phyloP scores from a whole-genome alignment of 2,888 invertebrate genomes.

The Phlogophora meticulosa region DNA sequence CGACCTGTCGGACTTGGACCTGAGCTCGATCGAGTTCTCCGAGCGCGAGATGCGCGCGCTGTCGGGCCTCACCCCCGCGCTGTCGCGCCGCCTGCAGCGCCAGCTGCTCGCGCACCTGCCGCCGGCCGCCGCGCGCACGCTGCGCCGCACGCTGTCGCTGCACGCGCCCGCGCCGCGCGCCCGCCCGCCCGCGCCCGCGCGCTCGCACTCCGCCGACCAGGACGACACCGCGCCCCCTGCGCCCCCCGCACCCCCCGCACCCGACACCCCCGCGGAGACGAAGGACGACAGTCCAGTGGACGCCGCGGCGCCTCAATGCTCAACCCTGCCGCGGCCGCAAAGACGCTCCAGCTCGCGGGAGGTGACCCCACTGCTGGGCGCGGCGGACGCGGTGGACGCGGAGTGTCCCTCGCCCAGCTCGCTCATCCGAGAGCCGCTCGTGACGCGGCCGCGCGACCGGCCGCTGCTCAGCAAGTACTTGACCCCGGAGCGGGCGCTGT shows the following conservation, averaged over 20 bases:
- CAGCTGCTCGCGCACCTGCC: slow-evolving; percentile 93
- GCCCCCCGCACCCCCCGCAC: slow-evolving; percentile 59
- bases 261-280: slow-evolving; percentile 14
- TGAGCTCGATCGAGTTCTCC: slow-evolving; percentile 93
- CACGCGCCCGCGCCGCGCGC: slow-evolving; percentile 69
- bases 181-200: slow-evolving; percentile 68
- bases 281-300: slow-evolving; percentile 43
- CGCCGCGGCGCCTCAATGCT: slow-evolving; percentile 35
- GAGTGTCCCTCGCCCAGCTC: slow-evolving; percentile 58
- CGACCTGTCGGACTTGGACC: slow-evolving; percentile 92
- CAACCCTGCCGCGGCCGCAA: slow-evolving; percentile 63
- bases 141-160: slow-evolving; percentile 93
- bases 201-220: slow-evolving; percentile 78
- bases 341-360: slow-evolving; percentile 38
- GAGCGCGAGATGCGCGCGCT: slow-evolving; percentile 93
- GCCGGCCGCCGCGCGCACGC: slow-evolving; percentile 92
- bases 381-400: slow-evolving; percentile 52
- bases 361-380: slow-evolving; percentile 48
- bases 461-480: slow-evolving; percentile 91
- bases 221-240: slow-evolving; percentile 42
- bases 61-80: slow-evolving; percentile 93
- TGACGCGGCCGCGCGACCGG: slow-evolving; percentile 82
- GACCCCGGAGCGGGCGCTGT: slow-evolving; percentile 82
- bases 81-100: slow-evolving; percentile 93
- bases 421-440: slow-evolving; percentile 52